Base-by-base conservation (phyloP, 2,113 vertebrate genomes). In the Limnothrissa miodon region DNA sequence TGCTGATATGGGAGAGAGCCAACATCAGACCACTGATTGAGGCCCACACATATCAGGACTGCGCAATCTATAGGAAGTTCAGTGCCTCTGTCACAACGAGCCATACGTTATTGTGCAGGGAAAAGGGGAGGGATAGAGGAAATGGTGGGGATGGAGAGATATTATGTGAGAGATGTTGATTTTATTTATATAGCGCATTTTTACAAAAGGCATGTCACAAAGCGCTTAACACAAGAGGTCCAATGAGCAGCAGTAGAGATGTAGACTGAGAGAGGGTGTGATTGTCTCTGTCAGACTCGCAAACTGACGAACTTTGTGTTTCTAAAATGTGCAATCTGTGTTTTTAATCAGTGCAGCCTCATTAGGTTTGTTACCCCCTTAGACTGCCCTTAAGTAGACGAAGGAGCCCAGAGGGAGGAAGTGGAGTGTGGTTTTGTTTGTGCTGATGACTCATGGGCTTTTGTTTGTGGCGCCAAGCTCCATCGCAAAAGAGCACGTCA, bases 341-440 rank as follows among this genome's bases (percentile, higher is more conserved):
- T 74, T 56, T 66, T 33, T 74, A 74, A 74, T 74, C 66, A 74
- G 66, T 11, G 4, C 10, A 13, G 15, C 29, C 66, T 74, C 66
- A 33, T 74, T 74, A 74, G 36, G 10, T 74, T 36, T 74, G 36
- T 15, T 36, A 33, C 33, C 29, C 25, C 33, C 13, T 33, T 3
- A 56, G 66, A 36, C 66, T 74, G 66, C 29, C 33, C 66, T 33
- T 70, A 70, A 70, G n/a, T 62, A n/a, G 56, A 62, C 9, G 56
- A 62, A 25, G 66, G 10, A 11, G 66, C 33, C 13, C 11, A 11
- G 29, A 17, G 13, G 29, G 36, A 29, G 1, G 10, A 1, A 74
- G 33, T 74, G 11, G 51, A 56, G 66, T 36, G 33, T 74, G 66
- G 36, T 74, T 74, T 74, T 74, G 66, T 74, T 74, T 74, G 25